These are phyloP conservation scores for Scalopus aquaticus DNA, from an alignment of 2,113 vertebrate genomes.

Conservation along the genomic window DNA sequence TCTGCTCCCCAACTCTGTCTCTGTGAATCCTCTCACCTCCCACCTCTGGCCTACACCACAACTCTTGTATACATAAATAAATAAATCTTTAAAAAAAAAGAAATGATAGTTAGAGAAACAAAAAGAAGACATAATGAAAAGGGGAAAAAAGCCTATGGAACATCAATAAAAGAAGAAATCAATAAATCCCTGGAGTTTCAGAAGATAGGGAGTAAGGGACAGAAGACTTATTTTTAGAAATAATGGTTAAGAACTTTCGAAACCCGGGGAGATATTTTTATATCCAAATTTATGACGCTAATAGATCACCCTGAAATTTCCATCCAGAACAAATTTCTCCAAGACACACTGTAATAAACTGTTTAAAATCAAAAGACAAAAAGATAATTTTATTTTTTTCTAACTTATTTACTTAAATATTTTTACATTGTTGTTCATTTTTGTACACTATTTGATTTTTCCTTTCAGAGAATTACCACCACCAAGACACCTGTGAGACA, in stretches of 20 bases:
- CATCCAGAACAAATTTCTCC: neutral
- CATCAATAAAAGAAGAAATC: neutral
- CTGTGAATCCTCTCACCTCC: too few relatives aligned
- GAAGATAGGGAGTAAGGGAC: neutral
- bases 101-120: neutral
- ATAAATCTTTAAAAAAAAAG: too few relatives aligned
- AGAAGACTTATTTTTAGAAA: neutral
- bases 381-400: neutral
- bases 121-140: neutral
- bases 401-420: too few relatives aligned
- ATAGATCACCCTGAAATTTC: neutral
- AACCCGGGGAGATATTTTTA: neutral
- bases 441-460: too few relatives aligned
- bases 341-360: neutral
- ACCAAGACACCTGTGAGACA: too few relatives aligned
- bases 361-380: neutral
- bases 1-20: too few relatives aligned
- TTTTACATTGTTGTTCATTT: too few relatives aligned
- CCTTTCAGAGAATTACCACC: too few relatives aligned
- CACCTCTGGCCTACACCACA: too few relatives aligned
- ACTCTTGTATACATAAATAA: too few relatives aligned
- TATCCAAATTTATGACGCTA: neutral
- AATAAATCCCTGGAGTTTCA: neutral
- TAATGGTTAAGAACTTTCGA: neutral
- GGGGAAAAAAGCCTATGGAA: neutral